Percentiles rank a stretch among this genome's conserved stretches.
Conservation (phyloP, 2,113 vertebrate species). For the Laterallus jamaicensis region DNA sequence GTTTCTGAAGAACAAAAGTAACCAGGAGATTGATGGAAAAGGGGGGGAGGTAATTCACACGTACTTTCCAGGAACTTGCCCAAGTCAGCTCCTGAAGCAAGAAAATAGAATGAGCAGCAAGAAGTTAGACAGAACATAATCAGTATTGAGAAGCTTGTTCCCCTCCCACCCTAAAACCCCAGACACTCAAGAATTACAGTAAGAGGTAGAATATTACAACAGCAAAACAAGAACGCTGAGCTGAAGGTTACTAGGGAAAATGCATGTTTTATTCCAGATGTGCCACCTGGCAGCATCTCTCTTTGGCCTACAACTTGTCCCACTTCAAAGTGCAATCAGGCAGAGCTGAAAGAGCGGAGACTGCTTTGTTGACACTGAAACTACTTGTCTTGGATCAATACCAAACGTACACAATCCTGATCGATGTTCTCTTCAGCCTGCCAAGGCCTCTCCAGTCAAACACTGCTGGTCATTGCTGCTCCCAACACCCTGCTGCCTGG, state of each 20-base stretch:
- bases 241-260: background rate
- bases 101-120: constrained; percentile 47
- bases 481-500: background rate
- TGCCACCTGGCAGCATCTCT: background rate
- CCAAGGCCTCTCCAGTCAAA: constrained; percentile 37
- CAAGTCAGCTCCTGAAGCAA: constrained; percentile 68
- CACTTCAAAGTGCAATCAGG: background rate
- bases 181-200: background rate
- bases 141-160: background rate
- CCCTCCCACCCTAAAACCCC: background rate
- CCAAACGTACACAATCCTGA: constrained; percentile 47
- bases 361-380: constrained; percentile 25
- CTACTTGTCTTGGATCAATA: constrained; percentile 58
- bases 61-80: constrained; percentile 65
- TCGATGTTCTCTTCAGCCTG: constrained; percentile 37
- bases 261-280: background rate
- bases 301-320: background rate
- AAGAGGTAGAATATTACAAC: background rate
- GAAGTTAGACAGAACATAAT: constrained; percentile 11
- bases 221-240: background rate
- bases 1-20: constrained; percentile 25
- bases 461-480: constrained; percentile 30
- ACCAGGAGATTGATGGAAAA: background rate
- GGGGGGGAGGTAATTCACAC: background rate
- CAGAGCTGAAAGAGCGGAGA: background rate